phyloP scores from a whole-genome alignment of 1,140 invertebrate genomes.

The Micrasema longulum region DNA sequence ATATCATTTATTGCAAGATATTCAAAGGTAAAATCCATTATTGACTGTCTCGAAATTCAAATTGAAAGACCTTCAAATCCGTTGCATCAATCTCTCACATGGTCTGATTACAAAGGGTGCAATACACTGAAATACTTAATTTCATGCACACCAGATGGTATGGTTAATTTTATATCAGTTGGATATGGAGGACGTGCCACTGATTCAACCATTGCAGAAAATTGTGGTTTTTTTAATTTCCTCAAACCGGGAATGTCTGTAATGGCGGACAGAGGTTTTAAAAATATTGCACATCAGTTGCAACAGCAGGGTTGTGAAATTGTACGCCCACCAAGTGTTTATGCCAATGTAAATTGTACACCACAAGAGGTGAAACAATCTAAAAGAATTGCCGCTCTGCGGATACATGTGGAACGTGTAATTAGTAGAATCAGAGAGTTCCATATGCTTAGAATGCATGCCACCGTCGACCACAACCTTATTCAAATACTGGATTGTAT shows the following conservation, averaged over 20 bases:
- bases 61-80: neutral
- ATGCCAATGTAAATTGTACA: too few relatives aligned
- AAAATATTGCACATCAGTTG: constrained; percentile 51
- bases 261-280: constrained; percentile 62
- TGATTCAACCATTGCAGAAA: constrained; percentile 58
- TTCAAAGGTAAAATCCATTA: constrained; percentile 2
- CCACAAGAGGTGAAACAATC: too few relatives aligned
- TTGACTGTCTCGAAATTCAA: constrained; percentile 10
- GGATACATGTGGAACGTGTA: too few relatives aligned
- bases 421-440: too few relatives aligned
- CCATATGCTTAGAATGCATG: too few relatives aligned
- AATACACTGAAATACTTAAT: constrained; percentile 63
- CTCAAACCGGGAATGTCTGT: constrained; percentile 50
- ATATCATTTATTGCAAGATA: neutral
- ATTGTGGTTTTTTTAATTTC: constrained; percentile 56
- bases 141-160: constrained; percentile 61
- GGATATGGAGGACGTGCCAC: constrained; percentile 60
- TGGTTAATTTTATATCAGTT: constrained; percentile 62
- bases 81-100: constrained; percentile 37
- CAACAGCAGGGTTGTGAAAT: too few relatives aligned
- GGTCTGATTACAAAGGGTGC: constrained; percentile 60
- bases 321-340: too few relatives aligned
- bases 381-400: too few relatives aligned
- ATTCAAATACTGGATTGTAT: too few relatives aligned
- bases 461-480: too few relatives aligned